These are phyloP conservation scores for Nephrotoma flavescens DNA, from an alignment of 2,888 invertebrate species.

Conservation along the genomic window DNA sequence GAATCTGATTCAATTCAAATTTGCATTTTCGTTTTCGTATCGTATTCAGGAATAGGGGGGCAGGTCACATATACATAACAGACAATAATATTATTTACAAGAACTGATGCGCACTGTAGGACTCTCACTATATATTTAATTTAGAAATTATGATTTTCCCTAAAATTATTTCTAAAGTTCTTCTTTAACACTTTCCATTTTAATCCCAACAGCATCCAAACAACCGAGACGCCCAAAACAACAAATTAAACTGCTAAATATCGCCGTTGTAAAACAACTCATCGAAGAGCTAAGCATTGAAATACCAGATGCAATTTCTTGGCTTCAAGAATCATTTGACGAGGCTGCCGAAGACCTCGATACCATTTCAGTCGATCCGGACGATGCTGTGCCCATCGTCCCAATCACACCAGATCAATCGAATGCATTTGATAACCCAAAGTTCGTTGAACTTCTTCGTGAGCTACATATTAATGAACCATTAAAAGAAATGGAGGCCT, in stretches of 20 bases:
- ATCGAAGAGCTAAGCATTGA: slow-evolving; percentile 27
- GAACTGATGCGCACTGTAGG: no score
- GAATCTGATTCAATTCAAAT: no score
- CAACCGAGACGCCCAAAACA: slow-evolving; percentile 8
- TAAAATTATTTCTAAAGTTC: background rate
- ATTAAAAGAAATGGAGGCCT: slow-evolving; percentile 58
- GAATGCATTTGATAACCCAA: slow-evolving; percentile 55
- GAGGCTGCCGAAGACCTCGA: slow-evolving; percentile 61
- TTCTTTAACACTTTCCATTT: background rate
- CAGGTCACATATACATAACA: no score
- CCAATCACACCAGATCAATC: slow-evolving; percentile 56
- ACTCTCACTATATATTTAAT: no score
- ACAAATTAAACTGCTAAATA: slow-evolving; percentile 18
- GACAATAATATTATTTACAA: no score
- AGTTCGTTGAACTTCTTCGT: slow-evolving; percentile 53
- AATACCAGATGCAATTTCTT: slow-evolving; percentile 44
- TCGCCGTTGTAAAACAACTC: slow-evolving; percentile 21
- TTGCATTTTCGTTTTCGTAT: no score
- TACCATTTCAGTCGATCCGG: slow-evolving; percentile 39
- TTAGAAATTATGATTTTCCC: no score
- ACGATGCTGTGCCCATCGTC: slow-evolving; percentile 62
- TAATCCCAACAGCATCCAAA: slow-evolving; percentile 8
- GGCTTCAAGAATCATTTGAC: slow-evolving; percentile 58
- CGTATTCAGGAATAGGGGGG: no score
- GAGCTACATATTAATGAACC: slow-evolving; percentile 59